Conservation (phyloP, 2,113 vertebrate genomes). For the Notothenia rossii region DNA sequence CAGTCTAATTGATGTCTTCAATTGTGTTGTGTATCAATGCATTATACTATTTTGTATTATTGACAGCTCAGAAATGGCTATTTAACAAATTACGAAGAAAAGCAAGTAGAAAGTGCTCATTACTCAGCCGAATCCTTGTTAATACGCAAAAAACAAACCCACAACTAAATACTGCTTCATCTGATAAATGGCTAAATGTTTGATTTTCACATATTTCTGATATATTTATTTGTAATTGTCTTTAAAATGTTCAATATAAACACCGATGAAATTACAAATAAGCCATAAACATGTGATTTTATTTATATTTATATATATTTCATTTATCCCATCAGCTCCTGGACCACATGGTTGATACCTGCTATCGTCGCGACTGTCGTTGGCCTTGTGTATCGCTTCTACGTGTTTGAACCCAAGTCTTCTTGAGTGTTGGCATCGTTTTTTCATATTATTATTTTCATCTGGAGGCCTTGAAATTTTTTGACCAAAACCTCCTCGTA, state of each 20-base stretch:
- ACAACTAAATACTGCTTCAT: no score
- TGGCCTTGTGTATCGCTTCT: constrained; percentile 92
- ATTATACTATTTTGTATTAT: not conserved
- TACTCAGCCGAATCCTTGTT: not conserved
- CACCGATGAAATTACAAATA: not conserved
- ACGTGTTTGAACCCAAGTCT: constrained; percentile 87
- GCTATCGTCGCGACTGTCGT: constrained; percentile 84
- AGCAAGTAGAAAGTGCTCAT: not conserved
- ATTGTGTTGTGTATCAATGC: not conserved
- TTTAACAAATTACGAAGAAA: not conserved
- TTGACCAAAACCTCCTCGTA: constrained; percentile 68
- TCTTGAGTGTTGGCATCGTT: constrained; percentile 71
- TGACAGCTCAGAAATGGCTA: not conserved
- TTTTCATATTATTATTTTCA: constrained; percentile 50
- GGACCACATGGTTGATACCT: constrained; percentile 92
- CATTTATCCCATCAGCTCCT: constrained; percentile 79
- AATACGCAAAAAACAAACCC: not conserved
- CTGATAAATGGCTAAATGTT: not conserved
- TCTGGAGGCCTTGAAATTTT: constrained; percentile 80
- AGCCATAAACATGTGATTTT: not conserved
- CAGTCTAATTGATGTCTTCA: not conserved
- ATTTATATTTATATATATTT: not conserved
- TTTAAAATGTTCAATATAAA: not conserved
- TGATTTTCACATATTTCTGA: not conserved
- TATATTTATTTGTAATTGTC: not conserved